phyloP scores from a whole-genome alignment of 2,797 vertebrate genomes.

The Lates japonicus region DNA sequence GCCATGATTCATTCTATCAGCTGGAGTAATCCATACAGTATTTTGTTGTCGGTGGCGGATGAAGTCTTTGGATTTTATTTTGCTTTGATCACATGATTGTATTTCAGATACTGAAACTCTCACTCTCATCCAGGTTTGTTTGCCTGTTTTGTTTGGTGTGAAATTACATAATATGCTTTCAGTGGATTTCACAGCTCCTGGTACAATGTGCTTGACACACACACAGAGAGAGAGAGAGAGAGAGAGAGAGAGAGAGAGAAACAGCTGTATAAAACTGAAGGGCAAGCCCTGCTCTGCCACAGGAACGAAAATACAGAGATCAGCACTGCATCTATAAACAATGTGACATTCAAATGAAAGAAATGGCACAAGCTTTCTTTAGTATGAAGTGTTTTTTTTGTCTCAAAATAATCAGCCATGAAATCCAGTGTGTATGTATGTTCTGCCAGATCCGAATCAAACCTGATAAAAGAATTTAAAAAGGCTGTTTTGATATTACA shows the following conservation, averaged over 20 bases:
- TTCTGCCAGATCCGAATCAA: background rate
- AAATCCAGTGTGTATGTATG: background rate
- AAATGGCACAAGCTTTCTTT: background rate
- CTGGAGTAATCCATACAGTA: background rate
- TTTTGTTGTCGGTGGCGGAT: background rate
- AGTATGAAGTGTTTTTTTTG: conserved; percentile 6
- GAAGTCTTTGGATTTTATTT: background rate
- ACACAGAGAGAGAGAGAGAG: background rate
- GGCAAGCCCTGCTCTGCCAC: conserved; percentile 1
- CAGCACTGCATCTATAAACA: too few species aligned
- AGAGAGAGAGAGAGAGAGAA: background rate
- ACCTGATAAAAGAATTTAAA: background rate
- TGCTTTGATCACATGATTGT: background rate
- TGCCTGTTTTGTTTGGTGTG: conserved; percentile 22
- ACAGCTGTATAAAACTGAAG: conserved; percentile 26
- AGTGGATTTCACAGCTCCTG: conserved; percentile 15
- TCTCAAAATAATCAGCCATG: conserved; percentile 14
- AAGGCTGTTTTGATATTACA: background rate
- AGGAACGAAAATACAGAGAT: conserved; percentile 5
- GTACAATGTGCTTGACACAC: conserved; percentile 7
- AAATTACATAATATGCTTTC: conserved; percentile 13
- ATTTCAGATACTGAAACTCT: background rate
- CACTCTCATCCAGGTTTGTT: too few species aligned
- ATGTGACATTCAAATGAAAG: conserved; percentile 17
- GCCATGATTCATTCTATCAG: background rate